Base-by-base conservation (phyloP, 1,140 invertebrate genomes). In the Grapholita molesta region DNA sequence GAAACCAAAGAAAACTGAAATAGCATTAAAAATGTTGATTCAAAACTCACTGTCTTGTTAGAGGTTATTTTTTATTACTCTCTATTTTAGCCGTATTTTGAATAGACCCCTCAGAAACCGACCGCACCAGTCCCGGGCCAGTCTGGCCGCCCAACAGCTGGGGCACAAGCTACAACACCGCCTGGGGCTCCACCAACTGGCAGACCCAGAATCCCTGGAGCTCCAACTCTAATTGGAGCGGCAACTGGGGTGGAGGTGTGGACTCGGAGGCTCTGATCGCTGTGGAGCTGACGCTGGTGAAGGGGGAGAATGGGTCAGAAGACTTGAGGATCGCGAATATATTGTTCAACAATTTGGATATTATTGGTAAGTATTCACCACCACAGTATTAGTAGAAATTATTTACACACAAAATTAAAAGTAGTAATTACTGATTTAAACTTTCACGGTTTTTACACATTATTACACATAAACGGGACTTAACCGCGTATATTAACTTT, bases 271-370 rank as follows among this genome's bases (percentile, higher is more conserved):
- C 97, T 0, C 90, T 99, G 2, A 99, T 99, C 18, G 94, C 95
- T 0, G 91, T 98, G 3, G 97, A 99, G 71, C 90, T 98, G 9
- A 94, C 94, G 38, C 88, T 97, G 53, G 94, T 98, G 5, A 94
- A 94, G 68, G 93, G 95, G 2, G 88, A 90, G 2, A 86, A 78
- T 0, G 85, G 88, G n/a, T 88, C 92, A 0, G 96, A 97, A 80
- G 93, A 94, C 61, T 83, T 97, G 21, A 94, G 96, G 69, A 95
- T 97, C 38, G 95, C 96, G 0, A 97, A 96, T 80, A 96, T 99
- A 73, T 95, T 97, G 67, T 99, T 99, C 77, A 99, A 99, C 82
- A 98, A 97, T 89, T 92, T 99, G 66, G 98, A 99, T 87, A 96
- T 99, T 35, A 98, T 99, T 76, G 96, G 96, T 96, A 82, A 92